These are phyloP conservation scores for Sylvilagus bachmani DNA, from an alignment of 2,113 vertebrate genomes.

Conservation along the genomic window DNA sequence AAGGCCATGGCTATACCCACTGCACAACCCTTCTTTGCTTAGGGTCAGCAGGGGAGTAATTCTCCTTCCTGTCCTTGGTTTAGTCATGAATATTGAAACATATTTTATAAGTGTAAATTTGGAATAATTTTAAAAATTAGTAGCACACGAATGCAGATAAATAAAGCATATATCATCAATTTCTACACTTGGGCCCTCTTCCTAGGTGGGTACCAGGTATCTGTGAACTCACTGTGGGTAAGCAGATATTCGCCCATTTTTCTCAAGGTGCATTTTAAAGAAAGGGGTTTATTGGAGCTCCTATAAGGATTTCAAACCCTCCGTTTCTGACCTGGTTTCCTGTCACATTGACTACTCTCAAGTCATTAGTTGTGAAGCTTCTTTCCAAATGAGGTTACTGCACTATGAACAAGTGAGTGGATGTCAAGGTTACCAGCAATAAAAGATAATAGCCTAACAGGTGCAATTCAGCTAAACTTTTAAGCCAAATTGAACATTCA, in stretches of 20 bases:
- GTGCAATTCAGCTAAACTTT: neutral
- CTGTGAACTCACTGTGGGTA: neutral
- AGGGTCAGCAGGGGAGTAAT: neutral
- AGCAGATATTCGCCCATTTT: neutral
- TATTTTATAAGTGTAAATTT: neutral
- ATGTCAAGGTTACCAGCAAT: neutral
- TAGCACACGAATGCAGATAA: neutral
- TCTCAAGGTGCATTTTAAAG: neutral
- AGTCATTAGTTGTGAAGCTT: neutral
- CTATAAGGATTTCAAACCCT: neutral
- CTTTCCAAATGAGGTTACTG: neutral
- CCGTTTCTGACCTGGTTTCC: too few relatives aligned
- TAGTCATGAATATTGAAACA: slow-evolving; percentile 1
- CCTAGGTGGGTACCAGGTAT: neutral
- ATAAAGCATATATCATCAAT: neutral
- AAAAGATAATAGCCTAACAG: neutral
- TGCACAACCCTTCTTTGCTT: neutral
- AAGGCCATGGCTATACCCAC: neutral
- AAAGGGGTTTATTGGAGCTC: neutral
- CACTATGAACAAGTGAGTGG: neutral
- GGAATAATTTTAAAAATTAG: neutral
- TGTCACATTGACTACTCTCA: neutral
- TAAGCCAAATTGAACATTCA: neutral
- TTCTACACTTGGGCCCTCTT: neutral
- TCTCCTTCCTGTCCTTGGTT: neutral